These are phyloP conservation scores for Plectus sambesii DNA, from an alignment of 1,140 invertebrate genomes.

Conservation along the genomic window DNA sequence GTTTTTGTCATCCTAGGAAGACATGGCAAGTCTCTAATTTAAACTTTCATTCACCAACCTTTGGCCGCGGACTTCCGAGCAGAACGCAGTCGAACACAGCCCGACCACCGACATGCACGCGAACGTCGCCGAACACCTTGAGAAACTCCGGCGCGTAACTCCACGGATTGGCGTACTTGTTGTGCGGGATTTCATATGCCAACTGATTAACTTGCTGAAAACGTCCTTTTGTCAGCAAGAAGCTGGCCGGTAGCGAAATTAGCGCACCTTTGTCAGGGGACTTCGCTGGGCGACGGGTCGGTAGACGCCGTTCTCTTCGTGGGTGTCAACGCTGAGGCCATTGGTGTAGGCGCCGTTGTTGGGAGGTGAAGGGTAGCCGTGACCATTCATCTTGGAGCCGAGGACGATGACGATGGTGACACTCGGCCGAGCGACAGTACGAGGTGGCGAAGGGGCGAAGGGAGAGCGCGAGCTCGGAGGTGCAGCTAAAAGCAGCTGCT, in stretches of 20 bases:
- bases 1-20: no score
- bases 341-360: no score
- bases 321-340: constrained; percentile 16
- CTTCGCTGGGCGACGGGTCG: constrained; percentile 14
- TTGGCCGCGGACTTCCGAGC: constrained; percentile 39
- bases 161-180: constrained; percentile 44
- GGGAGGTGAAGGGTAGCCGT: no score
- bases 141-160: constrained; percentile 38
- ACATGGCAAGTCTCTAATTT: background rate
- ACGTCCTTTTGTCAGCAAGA: background rate
- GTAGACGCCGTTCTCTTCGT: constrained; percentile 9
- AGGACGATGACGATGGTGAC: no score
- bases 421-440: no score
- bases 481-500: no score
- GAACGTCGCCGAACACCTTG: constrained; percentile 43
- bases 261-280: constrained; percentile 23
- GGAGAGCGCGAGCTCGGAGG: no score
- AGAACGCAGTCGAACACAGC: constrained; percentile 44
- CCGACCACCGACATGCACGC: constrained; percentile 32
- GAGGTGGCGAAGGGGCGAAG: no score
- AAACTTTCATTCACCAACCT: constrained; percentile 19
- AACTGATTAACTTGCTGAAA: constrained; percentile 45
- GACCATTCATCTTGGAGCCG: no score
- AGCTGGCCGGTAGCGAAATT: background rate
- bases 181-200: constrained; percentile 41